A percentile compares a stretch with the other conserved stretches of the same genome.
Evolutionary conservation across 2,888 invertebrate genomes (phyloP).

Genomic region (Bellardia pandia): DNA sequence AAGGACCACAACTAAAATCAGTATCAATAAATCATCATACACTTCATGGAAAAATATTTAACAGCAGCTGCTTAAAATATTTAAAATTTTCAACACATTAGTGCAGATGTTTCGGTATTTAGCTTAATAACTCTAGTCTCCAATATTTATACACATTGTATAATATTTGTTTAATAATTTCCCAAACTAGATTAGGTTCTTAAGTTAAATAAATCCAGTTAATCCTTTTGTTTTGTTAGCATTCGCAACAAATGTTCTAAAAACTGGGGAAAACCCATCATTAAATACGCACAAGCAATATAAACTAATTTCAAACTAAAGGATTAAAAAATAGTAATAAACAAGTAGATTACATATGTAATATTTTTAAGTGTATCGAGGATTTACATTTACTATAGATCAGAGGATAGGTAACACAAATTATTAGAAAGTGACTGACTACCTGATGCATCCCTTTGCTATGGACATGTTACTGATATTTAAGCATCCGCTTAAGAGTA

Average conservation of each 20-base stretch:
- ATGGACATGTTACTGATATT: not conserved
- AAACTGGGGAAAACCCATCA: too few species aligned
- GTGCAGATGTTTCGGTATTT: not conserved
- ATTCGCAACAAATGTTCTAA: too few species aligned
- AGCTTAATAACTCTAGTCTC: not conserved
- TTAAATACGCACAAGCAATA: not conserved
- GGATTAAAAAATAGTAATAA: conserved; percentile 78
- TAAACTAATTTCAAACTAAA: conserved; percentile 66
- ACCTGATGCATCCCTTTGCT: not conserved
- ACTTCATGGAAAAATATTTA: not conserved
- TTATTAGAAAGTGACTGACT: not conserved
- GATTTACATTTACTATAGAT: not conserved
- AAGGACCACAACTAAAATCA: too few species aligned
- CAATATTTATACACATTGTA: not conserved
- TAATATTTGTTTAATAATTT: not conserved
- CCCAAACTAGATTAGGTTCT: too few species aligned
- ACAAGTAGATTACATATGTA: conserved; percentile 79
- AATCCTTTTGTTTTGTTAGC: not conserved
- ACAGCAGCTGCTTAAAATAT: not conserved
- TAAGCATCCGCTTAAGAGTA: not conserved
- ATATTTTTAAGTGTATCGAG: conserved; percentile 74
- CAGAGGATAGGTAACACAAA: not conserved
- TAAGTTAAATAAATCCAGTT: not conserved
- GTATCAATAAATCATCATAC: too few species aligned
- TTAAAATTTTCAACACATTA: not conserved